A percentile compares a stretch with the other conserved stretches of the same genome.
Conservation (phyloP, 2,797 vertebrate genomes). For the Harpagifer antarcticus region DNA sequence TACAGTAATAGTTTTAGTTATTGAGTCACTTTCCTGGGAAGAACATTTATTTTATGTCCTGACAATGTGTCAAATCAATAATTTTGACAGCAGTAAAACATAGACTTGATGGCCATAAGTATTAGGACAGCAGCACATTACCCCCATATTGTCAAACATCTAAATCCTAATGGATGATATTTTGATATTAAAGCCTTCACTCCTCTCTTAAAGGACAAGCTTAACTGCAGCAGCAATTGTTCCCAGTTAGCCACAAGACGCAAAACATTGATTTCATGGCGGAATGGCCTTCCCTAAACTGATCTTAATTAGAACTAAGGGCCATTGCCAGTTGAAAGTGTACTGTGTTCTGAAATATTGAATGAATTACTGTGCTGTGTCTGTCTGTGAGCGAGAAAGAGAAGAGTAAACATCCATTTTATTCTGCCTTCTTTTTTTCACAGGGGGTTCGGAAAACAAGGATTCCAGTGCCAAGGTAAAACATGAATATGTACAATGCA, state of each 20-base stretch:
- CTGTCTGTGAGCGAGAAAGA: not conserved
- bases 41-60: not conserved
- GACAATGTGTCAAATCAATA: not conserved
- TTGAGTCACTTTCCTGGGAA: not conserved
- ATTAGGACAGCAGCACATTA: not conserved
- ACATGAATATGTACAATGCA: slow-evolving; percentile 10
- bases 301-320: not conserved
- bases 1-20: not conserved
- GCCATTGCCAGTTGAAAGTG: not conserved
- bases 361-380: slow-evolving; percentile 18
- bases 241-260: not conserved
- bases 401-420: slow-evolving; percentile 27
- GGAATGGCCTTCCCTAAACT: not conserved
- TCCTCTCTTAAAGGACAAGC: not conserved
- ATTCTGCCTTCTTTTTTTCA: slow-evolving; percentile 71
- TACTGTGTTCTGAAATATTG: not conserved
- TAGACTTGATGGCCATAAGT: not conserved
- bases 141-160: not conserved
- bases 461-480: slow-evolving; percentile 99
- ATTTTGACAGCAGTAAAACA: not conserved
- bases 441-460: slow-evolving; percentile 99
- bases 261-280: not conserved
- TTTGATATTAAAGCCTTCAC: not conserved
- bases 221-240: not conserved
- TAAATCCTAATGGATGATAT: no score